phyloP scores from a whole-genome alignment of 2,888 invertebrate genomes.

The Lutraria lutraria region DNA sequence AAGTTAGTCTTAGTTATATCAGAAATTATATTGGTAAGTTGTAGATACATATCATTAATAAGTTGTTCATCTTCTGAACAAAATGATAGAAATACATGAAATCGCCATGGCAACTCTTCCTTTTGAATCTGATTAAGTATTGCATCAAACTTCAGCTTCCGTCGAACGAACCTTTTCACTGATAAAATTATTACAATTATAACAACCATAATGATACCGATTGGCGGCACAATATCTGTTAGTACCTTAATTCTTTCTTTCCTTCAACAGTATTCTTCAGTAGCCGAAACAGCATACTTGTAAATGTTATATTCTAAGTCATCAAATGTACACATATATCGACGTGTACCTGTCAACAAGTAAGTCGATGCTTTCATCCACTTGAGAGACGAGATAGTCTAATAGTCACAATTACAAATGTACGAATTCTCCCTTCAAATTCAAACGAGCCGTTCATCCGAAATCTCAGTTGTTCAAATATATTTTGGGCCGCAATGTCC shows the following conservation, averaged over 20 bases:
- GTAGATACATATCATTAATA: slow-evolving; percentile 12
- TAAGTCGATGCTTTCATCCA: neutral
- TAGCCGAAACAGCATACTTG: neutral
- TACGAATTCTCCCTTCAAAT: neutral
- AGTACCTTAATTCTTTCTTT: neutral
- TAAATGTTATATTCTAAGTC: neutral
- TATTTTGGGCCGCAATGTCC: neutral
- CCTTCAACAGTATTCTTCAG: neutral
- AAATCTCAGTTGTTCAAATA: neutral
- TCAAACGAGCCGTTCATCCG: neutral
- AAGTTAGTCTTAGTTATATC: neutral
- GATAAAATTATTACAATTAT: neutral
- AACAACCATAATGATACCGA: neutral
- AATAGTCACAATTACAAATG: neutral
- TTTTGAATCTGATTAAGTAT: slow-evolving; percentile 20
- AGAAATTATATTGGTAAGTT: neutral
- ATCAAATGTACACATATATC: slow-evolving; percentile 12
- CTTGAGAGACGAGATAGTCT: neutral
- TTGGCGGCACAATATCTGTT: neutral
- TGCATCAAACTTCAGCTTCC: neutral
- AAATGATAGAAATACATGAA: slow-evolving; percentile 29
- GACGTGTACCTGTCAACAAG: neutral
- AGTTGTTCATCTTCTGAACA: slow-evolving; percentile 26
- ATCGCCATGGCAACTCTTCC: slow-evolving; percentile 12
- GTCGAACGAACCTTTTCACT: neutral